Conservation (phyloP, 2,113 vertebrate genomes). For the Arizona elegans region DNA sequence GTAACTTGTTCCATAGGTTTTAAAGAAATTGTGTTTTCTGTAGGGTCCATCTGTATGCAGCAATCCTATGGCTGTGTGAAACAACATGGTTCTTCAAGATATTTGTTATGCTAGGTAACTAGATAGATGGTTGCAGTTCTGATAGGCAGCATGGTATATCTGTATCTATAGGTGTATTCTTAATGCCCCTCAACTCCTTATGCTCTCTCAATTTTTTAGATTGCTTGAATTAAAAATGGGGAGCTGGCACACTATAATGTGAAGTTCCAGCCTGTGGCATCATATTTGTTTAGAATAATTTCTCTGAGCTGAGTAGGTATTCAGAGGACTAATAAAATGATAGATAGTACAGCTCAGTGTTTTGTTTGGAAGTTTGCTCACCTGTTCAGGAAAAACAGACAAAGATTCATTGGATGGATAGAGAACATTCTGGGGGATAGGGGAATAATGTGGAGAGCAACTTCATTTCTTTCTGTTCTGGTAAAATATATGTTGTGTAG, state of each 20-base stretch:
- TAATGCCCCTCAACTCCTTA: not conserved
- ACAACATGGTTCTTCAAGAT: not conserved
- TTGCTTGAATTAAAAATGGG: not conserved
- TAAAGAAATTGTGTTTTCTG: not conserved
- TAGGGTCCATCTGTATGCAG: not conserved
- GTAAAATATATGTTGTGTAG: not conserved
- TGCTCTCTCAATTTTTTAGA: not conserved
- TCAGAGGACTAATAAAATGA: not conserved
- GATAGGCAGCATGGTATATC: not conserved
- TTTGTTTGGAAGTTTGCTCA: not conserved
- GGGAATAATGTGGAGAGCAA: not conserved
- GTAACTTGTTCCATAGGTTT: not conserved
- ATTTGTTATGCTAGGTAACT: not conserved
- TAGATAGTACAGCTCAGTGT: not conserved
- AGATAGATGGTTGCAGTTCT: constrained; percentile 10
- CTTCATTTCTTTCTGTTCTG: not conserved
- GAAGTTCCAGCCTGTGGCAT: not conserved
- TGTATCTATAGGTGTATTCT: not conserved
- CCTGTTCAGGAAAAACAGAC: not conserved
- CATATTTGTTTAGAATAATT: not conserved
- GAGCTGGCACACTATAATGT: not conserved
- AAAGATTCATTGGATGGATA: not conserved
- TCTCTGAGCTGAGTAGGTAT: not conserved
- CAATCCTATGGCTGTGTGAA: not conserved
- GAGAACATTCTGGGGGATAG: not conserved